Conservation (phyloP, 1,140 invertebrate genomes). For the Agrypnia vestita region DNA sequence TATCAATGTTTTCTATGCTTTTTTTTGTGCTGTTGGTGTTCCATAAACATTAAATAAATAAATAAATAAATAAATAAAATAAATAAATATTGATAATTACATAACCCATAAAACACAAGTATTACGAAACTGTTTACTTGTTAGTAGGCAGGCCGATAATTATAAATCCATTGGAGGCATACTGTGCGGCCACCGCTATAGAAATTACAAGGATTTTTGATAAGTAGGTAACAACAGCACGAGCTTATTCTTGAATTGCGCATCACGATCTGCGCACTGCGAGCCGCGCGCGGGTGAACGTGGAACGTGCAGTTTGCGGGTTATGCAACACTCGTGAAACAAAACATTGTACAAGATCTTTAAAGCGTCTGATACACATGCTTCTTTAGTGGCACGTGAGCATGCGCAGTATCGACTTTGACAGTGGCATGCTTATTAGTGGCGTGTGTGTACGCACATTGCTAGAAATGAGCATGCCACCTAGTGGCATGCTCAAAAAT, state of each 20-base stretch:
- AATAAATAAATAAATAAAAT: too few relatives aligned
- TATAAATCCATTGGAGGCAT: neutral
- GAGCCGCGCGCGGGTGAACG: constrained; percentile 12
- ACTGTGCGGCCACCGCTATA: neutral
- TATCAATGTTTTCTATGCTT: too few relatives aligned
- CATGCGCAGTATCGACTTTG: too few relatives aligned
- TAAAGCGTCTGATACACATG: too few relatives aligned
- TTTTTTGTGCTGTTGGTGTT: too few relatives aligned
- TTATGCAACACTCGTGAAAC: constrained; percentile 15
- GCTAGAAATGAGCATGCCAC: too few relatives aligned
- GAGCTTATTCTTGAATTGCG: constrained; percentile 21
- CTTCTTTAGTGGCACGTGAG: too few relatives aligned
- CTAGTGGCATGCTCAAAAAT: too few relatives aligned
- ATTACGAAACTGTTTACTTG: neutral
- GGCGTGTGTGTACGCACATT: too few relatives aligned
- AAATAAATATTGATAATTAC: neutral
- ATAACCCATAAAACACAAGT: neutral
- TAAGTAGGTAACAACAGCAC: constrained; percentile 17
- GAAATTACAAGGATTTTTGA: constrained; percentile 3
- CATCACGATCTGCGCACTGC: constrained; percentile 27
- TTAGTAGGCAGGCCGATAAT: neutral
- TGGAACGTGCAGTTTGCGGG: neutral
- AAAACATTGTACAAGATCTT: constrained; percentile 14
- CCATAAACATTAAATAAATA: too few relatives aligned
- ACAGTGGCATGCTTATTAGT: too few relatives aligned